Percentiles rank a stretch among this genome's conserved stretches.
Evolutionary conservation across 2,888 invertebrate species (phyloP).

Genomic region (Rhopalosiphum nymphaeae): DNA sequence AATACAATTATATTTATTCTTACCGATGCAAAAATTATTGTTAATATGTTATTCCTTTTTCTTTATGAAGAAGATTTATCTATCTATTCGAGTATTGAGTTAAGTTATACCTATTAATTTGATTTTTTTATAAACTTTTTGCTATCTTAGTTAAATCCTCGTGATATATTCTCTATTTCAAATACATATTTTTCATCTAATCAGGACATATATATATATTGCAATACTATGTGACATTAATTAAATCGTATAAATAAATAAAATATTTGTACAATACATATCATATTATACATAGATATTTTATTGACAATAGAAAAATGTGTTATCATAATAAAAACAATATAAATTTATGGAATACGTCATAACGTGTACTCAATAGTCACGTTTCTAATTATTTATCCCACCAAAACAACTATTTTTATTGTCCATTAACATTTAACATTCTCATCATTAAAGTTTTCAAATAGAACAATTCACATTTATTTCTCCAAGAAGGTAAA

Average conservation of each 20-base stretch:
- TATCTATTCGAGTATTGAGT: not conserved
- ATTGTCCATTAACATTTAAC: slow-evolving; percentile 19
- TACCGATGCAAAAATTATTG: not conserved
- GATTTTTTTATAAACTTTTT: not conserved
- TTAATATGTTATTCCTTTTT: not conserved
- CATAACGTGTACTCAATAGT: slow-evolving; percentile 1
- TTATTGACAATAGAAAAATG: slow-evolving; percentile 21
- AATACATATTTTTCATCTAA: not conserved
- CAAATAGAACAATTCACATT: not conserved
- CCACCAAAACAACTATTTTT: slow-evolving; percentile 24
- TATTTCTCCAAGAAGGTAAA: not conserved
- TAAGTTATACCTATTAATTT: not conserved
- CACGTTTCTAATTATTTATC: slow-evolving; percentile 29
- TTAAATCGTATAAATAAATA: not conserved
- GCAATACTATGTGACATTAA: not conserved
- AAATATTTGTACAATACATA: not conserved
- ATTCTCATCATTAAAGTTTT: not conserved
- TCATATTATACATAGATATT: not conserved
- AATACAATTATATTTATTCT: not conserved
- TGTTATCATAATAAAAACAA: slow-evolving; percentile 12
- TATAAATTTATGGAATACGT: not conserved
- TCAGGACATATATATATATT: not conserved
- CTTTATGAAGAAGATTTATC: not conserved
- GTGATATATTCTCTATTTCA: not conserved
- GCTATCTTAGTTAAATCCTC: not conserved